Evolutionary conservation across 2,113 vertebrate species (phyloP), one percentile per base, ranked within the genome.

Genomic region (Malurus alboscapulatus): DNA sequence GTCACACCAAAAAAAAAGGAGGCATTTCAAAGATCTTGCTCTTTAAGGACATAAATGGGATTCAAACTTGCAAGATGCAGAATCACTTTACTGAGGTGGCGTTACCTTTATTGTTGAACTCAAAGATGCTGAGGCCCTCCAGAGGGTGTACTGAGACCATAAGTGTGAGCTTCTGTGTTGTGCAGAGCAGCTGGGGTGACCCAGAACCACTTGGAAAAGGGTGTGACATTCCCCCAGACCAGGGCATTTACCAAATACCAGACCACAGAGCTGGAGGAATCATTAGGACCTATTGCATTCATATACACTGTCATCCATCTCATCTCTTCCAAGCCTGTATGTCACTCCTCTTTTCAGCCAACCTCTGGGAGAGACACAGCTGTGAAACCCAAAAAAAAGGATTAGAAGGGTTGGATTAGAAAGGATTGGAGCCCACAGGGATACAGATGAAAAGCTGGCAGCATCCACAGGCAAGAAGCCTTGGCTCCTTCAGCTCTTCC

Each of bases 131-230:
- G 19, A 66, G 9, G 29, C 22, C 17, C 38, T 54, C 51, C 59
- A 47, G 59, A 14, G 2, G 44, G 34, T 24, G 53, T 51, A 11
- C 20, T 47, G 73, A 61, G 48, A 44, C n/a, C 2, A 19, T 0
- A 0, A 4, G 14, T 11, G 8, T 30, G 62, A 1, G 1, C 22
- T 17, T 20, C 24, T 53, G n/a, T 7, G 0, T 11, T 15, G 40
- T 14, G 63, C 20, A 54, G 68, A 72, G 89, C 61, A 36, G 4
- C 6, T 13, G 45, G 45, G 29, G 5, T 57, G 74, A 61, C 34
- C 40, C 74, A 81, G 30, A 61, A 14, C 8, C 8, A 50, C n/a
- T 15, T 2, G 32, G 14, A 34, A 40, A 78, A 50, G 44, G 34
- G 27, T 65, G 51, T 2, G 3, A 1, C 0, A 5, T 14, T 17